These are phyloP conservation scores for Castor canadensis DNA, from an alignment of 2,113 vertebrate genomes.

Conservation along the genomic window DNA sequence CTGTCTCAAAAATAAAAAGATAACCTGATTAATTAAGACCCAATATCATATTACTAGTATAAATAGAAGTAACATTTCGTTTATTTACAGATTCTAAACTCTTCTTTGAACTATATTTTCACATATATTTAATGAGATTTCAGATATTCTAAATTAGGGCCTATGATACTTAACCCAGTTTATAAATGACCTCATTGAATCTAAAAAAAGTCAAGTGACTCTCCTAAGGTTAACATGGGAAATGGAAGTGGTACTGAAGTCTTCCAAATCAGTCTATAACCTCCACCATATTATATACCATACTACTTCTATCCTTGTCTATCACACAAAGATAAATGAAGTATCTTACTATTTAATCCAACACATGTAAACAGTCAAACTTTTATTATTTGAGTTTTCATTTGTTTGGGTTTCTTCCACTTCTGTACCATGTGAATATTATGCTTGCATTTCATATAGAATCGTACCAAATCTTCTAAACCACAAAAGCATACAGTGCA, in stretches of 20 bases:
- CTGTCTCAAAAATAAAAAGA: neutral
- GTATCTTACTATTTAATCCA: neutral
- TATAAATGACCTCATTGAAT: neutral
- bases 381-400: neutral
- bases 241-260: neutral
- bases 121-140: neutral
- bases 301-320: neutral
- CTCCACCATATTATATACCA: neutral
- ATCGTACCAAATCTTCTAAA: neutral
- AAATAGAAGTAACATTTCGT: constrained; percentile 18
- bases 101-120: neutral
- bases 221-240: neutral
- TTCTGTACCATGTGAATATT: neutral
- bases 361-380: neutral
- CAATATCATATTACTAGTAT: neutral
- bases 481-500: neutral
- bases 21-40: neutral
- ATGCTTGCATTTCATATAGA: neutral
- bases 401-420: neutral
- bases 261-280: neutral
- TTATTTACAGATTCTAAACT: constrained; percentile 18
- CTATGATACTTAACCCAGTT: neutral
- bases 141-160: neutral
- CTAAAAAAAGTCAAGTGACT: neutral
- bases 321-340: neutral